phyloP scores from a whole-genome alignment of 2,113 vertebrate genomes.

The Morone saxatilis region DNA sequence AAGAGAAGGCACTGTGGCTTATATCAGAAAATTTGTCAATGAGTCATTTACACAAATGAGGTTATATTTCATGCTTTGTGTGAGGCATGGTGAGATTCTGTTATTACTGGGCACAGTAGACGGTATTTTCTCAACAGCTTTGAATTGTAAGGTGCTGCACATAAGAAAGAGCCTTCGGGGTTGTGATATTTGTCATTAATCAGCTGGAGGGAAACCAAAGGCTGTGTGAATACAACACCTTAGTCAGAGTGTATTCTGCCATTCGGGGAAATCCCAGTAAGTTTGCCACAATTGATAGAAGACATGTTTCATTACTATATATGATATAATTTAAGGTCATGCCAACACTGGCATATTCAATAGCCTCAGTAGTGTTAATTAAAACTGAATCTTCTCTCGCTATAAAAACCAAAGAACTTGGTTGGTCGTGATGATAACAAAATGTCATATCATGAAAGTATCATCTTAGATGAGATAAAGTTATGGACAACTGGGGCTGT shows the following conservation, averaged over 20 bases:
- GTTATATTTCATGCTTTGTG: background rate
- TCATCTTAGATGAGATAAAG: background rate
- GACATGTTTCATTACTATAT: background rate
- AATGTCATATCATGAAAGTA: background rate
- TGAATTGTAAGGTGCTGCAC: background rate
- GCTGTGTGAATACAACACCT: background rate
- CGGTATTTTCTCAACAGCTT: background rate
- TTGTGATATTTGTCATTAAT: constrained; percentile 21
- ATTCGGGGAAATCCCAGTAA: constrained; percentile 18
- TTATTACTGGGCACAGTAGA: background rate
- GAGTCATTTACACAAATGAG: constrained; percentile 30
- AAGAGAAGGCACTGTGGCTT: background rate
- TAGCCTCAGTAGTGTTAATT: background rate
- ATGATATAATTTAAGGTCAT: background rate
- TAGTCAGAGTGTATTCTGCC: background rate
- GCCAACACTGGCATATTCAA: background rate
- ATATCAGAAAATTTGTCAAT: background rate
- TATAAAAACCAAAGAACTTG: too few relatives aligned
- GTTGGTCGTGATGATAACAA: background rate
- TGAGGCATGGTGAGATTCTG: constrained; percentile 23
- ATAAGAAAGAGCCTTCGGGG: background rate
- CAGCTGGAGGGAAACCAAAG: constrained; percentile 26
- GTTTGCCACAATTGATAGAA: background rate
- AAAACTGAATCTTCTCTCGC: background rate
- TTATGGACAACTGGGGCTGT: background rate